phyloP scores from a whole-genome alignment of 92 coral and sea anemone species.

The Porites evermanni region DNA sequence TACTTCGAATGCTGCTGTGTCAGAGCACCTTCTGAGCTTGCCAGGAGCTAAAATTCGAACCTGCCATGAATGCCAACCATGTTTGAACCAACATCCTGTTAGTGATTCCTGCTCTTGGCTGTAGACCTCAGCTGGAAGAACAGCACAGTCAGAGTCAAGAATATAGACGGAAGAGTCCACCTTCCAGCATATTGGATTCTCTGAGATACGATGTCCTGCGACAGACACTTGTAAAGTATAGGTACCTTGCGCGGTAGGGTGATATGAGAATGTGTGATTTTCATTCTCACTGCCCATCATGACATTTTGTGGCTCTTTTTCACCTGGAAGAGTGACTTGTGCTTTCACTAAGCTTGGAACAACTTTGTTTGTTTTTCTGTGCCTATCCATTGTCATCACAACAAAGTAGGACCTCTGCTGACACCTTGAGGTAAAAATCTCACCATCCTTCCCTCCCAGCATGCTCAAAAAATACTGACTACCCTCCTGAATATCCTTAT shows the following conservation, averaged over 20 bases:
- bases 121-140: slow-evolving; percentile 32
- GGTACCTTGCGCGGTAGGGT: slow-evolving; percentile 22
- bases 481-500: slow-evolving; percentile 18
- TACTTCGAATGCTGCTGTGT: slow-evolving; percentile 13
- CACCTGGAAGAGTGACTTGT: slow-evolving; percentile 17
- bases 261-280: slow-evolving; percentile 29
- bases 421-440: slow-evolving; percentile 37
- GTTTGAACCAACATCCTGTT: slow-evolving; percentile 42
- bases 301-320: slow-evolving; percentile 8
- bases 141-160: slow-evolving; percentile 24
- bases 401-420: slow-evolving; percentile 35
- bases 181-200: slow-evolving; percentile 36
- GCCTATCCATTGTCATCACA: slow-evolving; percentile 17
- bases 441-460: slow-evolving; percentile 30
- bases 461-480: slow-evolving; percentile 38
- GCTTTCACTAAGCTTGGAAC: slow-evolving; percentile 24
- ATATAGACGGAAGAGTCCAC: slow-evolving; percentile 24
- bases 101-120: slow-evolving; percentile 27
- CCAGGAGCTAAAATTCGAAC: slow-evolving; percentile 41
- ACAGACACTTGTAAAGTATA: slow-evolving; percentile 28
- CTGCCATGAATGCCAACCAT: slow-evolving; percentile 46
- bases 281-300: slow-evolving; percentile 25
- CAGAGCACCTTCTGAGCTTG: slow-evolving; percentile 23
- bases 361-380: slow-evolving; percentile 24
- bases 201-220: slow-evolving; percentile 19